phyloP scores from a whole-genome alignment of 1,140 invertebrate species.

The Pseudomyrmex flavicornis region DNA sequence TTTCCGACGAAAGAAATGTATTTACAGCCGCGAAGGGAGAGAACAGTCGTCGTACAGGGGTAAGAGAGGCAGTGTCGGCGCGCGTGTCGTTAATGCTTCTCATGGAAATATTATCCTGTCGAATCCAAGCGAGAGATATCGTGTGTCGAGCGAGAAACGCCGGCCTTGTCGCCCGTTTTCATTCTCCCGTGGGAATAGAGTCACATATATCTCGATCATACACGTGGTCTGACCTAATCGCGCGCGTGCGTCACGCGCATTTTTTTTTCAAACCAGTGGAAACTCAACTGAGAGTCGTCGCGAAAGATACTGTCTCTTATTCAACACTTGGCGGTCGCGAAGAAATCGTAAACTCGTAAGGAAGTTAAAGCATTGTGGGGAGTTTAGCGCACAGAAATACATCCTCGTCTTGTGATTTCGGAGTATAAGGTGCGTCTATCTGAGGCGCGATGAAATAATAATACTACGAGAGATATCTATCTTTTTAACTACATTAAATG shows the following conservation, averaged over 20 bases:
- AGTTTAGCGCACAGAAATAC: not conserved
- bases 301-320: constrained; percentile 16
- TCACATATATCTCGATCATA: constrained; percentile 33
- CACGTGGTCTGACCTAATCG: constrained; percentile 10
- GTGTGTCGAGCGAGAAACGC: constrained; percentile 47
- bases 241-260: constrained; percentile 46
- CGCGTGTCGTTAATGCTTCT: constrained; percentile 66
- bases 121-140: constrained; percentile 62
- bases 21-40: constrained; percentile 66
- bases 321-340: not conserved
- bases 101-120: constrained; percentile 68
- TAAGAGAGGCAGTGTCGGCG: constrained; percentile 58
- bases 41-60: constrained; percentile 26
- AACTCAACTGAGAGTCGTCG: constrained; percentile 56
- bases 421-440: not conserved
- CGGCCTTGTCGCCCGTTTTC: constrained; percentile 33
- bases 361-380: constrained; percentile 20
- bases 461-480: too few species aligned
- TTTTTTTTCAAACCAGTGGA: constrained; percentile 34
- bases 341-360: constrained; percentile 44
- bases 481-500: too few species aligned
- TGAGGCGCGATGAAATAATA: too few species aligned
- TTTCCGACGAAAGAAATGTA: constrained; percentile 69
- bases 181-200: constrained; percentile 49
- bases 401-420: not conserved